Evolutionary conservation across 2,888 invertebrate species (phyloP), one percentile per base, ranked within the genome.

Genomic region (Polydrusus cervinus): DNA sequence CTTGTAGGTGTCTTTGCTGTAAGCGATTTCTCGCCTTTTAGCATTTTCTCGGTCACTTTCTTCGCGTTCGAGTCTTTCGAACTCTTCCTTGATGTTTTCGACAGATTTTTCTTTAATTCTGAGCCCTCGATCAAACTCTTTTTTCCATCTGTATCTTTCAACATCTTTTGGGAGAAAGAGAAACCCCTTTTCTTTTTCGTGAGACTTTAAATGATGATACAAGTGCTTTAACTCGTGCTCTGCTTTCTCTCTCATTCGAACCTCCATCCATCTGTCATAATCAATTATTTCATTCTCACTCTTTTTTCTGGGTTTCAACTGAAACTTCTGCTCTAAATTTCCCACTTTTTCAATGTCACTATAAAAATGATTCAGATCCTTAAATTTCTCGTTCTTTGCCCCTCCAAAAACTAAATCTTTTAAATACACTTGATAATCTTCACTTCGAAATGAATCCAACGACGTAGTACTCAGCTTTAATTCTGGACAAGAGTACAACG

Each of bases 31-130:
- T 14, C 85, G 82, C 65, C 87, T 84, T 70, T 85, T 87, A 74
- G 87, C 81, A 82, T 89, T 83, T 83, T 91, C 88, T 81, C 86
- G 76, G 80, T 90, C 87, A 43, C 85, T 87, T 88, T 85, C 80
- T 79, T 89, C 89, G 13, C 89, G 87, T 62, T 90, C 88, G 72
- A 92, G 87, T 82, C 91, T 92, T 82, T 92, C 91, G 81, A 95
- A 95, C 82, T 93, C 92, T 77, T 93, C 93, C 81, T 93, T 92
- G 10, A 97, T 90, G 86, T 97, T 94, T 85, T 95, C 95, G 0
- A 97, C 95, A 0, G 97, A 96, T 84, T 94, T 94, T 85, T 96
- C 95, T 85, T 95, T 95, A 47, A 92, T 91, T 81, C 93, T 90
- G 45, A 97, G 87, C 0, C 95, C 94, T 78, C 93, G 89, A 83